Evolutionary conservation across 1,140 invertebrate genomes (phyloP), one percentile per base, ranked within the genome.

Genomic region (Drosophila dunni): DNA sequence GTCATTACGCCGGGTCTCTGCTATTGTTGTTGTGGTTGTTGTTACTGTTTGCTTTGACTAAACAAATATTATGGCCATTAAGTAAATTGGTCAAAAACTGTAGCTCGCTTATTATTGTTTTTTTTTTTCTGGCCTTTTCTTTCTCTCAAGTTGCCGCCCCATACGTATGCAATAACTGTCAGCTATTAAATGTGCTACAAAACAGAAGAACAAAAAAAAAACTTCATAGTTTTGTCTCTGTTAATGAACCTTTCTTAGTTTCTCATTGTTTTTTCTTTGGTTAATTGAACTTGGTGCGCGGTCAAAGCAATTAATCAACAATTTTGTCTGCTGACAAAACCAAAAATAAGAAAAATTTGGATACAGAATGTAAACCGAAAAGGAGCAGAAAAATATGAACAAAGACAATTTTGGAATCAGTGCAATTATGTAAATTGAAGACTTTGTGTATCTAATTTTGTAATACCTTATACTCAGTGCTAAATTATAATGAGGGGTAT

Each of bases 11-110:
- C 20, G 76, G 38, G 1, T 20, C 17, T 20, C 17, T 1, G 17
- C 17, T 20, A 40, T 54, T 20, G 45, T 54, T 56, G 57, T 56
- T 57, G 54, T 70, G 82, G 71, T 68, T 83, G 81, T 84, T 85
- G 75, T 68, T 77, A 57, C 66, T 85, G 64, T 86, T 86, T 86
- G 83, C 80, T 72, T 84, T 89, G 80, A 88, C 83, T 88, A 88
- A 88, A 88, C 84, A 89, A 88, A 88, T 89, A 88, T 88, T 88
- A 84, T 89, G 85, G 73, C 83, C 83, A 88, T 88, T 88, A 88
- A 88, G 66, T 75, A 89, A 88, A 88, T 88, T 88, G 83, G 80
- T 88, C 81, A 77, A 84, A 79, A 61, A 78, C 65, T 64, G 69
- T 56, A 40, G 65, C 50, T 15, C 36, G 56, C 48, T 61, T 74